Evolutionary conservation across 2,888 invertebrate species (phyloP), one percentile per base, ranked within the genome.

Genomic region (Poecilobothrus nobilitatus): DNA sequence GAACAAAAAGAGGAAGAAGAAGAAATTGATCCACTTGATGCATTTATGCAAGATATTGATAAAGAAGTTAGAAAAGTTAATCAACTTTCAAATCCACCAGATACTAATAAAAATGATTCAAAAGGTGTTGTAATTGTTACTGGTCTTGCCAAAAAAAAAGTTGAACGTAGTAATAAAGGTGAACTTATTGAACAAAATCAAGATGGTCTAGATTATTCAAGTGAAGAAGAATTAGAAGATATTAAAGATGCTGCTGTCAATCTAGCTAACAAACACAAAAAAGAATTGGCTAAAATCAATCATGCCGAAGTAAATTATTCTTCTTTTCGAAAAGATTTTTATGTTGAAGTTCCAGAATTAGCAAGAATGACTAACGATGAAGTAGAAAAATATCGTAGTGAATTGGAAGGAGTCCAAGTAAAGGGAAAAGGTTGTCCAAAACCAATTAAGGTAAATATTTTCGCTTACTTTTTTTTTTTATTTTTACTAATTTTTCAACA

Each of bases 151-250:
- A 94, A 94, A 79, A 91, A 91, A 76, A 75, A 76, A 18, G 88
- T 88, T 72, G 84, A 87, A 44, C 90, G 89, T 74, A 71, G 73
- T 12, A 89, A 92, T 74, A 97, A 97, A 84, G 99, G 99, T 68
- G 98, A 99, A 82, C 84, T 99, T n/a, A 95, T 99, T 77, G 97
- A 99, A 81, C 97, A 97, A 79, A 97, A 99, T 83, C 95, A 97
- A 81, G 98, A 99, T 80, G 96, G 95, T 0, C 83, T 98, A 71
- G 99, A 96, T 84, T 97, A 98, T 83, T 97, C 97, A 0, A 96
- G 96, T 18, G 97, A 97, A 81, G 97, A 97, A 80, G 97, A 97
- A 77, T 90, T 93, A 6, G 96, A 97, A 79, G 96, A 96, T 78
- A 87, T 97, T 68, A 94, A 95, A 74, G 92, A 95, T 72, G 91